Evolutionary conservation across 2,113 vertebrate species (phyloP).

Genomic region (Fulica atra): DNA sequence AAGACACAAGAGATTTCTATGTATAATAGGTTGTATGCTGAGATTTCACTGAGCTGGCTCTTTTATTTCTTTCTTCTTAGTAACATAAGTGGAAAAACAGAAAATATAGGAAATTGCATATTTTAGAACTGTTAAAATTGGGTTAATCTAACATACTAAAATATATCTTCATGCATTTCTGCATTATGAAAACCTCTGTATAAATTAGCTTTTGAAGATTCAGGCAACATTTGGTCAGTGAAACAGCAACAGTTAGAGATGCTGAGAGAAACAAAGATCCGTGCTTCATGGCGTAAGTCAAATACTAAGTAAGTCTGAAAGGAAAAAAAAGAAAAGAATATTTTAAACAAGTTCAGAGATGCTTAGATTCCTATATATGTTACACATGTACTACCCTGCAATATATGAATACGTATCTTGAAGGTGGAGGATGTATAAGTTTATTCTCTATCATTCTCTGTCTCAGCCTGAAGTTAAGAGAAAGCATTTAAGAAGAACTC

Average conservation of each 20-base stretch:
- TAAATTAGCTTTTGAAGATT: neutral
- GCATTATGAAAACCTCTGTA: neutral
- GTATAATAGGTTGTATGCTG: neutral
- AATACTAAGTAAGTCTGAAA: neutral
- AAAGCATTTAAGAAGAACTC: neutral
- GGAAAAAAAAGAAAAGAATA: neutral
- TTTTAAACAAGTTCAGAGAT: neutral
- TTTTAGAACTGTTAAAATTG: neutral
- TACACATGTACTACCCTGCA: neutral
- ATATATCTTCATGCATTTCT: neutral
- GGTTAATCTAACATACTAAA: neutral
- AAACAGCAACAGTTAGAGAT: neutral
- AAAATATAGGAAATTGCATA: neutral
- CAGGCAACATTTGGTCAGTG: neutral
- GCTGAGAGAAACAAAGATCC: neutral
- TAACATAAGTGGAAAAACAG: neutral
- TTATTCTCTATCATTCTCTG: neutral
- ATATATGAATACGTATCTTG: neutral
- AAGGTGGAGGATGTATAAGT: neutral
- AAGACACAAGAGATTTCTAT: neutral
- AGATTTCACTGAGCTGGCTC: neutral
- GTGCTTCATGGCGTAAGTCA: neutral
- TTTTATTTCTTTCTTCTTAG: neutral
- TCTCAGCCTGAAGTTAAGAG: neutral
- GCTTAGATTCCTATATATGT: neutral